Evolutionary conservation across 2,888 invertebrate species (phyloP).

Genomic region (Pollenia labialis): DNA sequence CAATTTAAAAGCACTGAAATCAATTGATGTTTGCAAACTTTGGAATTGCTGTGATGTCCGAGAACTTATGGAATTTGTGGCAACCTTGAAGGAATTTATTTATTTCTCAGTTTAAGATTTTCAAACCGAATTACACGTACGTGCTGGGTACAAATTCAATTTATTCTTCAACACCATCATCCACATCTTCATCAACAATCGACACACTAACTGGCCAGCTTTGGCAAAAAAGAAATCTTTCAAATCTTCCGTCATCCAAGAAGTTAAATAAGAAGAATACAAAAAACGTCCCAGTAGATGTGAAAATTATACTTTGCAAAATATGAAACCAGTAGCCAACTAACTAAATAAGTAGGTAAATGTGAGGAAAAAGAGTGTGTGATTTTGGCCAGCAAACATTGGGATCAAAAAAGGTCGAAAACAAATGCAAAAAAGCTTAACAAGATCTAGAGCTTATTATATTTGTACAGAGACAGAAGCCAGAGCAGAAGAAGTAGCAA

Average conservation of each 20-base stretch:
- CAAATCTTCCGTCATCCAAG: slow-evolving; percentile 55
- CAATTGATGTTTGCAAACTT: slow-evolving; percentile 24
- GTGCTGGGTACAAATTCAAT: slow-evolving; percentile 83
- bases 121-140: slow-evolving; percentile 83
- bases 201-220: slow-evolving; percentile 48
- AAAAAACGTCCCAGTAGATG: slow-evolving; percentile 53
- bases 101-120: slow-evolving; percentile 40
- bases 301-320: slow-evolving; percentile 52
- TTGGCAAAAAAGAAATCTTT: slow-evolving; percentile 47
- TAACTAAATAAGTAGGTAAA: slow-evolving; percentile 59
- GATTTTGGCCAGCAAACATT: slow-evolving; percentile 61
- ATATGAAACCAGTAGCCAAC: slow-evolving; percentile 60
- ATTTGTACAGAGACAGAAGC: slow-evolving; percentile 3
- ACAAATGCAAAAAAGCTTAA: slow-evolving; percentile 66
- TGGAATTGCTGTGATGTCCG: not conserved
- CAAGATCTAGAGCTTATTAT: slow-evolving; percentile 69
- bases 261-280: slow-evolving; percentile 28
- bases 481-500: slow-evolving; percentile 22
- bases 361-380: slow-evolving; percentile 50
- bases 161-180: slow-evolving; percentile 70
- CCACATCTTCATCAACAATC: slow-evolving; percentile 12
- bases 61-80: slow-evolving; percentile 35
- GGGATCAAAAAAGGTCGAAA: slow-evolving; percentile 69
- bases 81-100: slow-evolving; percentile 61
- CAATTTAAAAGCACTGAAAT: slow-evolving; percentile 40